Evolutionary conservation across 2,888 invertebrate genomes (phyloP), one percentile per base, ranked within the genome.

Genomic region (Venusia cambrica): DNA sequence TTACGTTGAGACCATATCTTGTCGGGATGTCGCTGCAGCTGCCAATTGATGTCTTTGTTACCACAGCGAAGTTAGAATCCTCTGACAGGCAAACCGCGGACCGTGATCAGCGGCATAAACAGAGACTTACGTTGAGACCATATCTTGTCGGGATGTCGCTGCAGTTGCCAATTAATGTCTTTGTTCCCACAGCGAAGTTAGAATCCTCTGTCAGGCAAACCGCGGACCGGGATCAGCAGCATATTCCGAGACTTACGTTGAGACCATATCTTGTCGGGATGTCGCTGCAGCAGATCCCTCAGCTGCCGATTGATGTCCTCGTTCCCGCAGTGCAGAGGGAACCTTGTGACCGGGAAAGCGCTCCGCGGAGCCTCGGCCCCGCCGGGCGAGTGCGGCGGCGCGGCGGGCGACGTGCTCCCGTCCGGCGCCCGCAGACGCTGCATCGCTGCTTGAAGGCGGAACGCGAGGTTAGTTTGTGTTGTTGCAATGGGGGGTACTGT

Each of bases 201-300:
- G n/a, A n/a, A n/a, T n/a, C n/a, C n/a, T n/a, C n/a, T n/a, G n/a
- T n/a, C n/a, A n/a, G n/a, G n/a, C n/a, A n/a, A n/a, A n/a, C n/a
- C n/a, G n/a, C n/a, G n/a, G n/a, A n/a, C n/a, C n/a, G n/a, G n/a
- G 11, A 18, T 5, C 2, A 8, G 1, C n/a, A 12, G 4, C n/a
- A n/a, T n/a, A n/a, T 15, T 8, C 10, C 5, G 9, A 5, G 14
- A 77, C 83, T 70, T 32, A 84, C 85, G 85, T 16, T 88, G 88
- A 3, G 89, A 83, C 90, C 90, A 90, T 62, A 89, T 83, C 52
- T 90, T 87, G 18, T 87, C 90, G 40, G 94, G 93, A 57, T 94
- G 94, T 27, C 94, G 85, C 66, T 95, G 95, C 33, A 96, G 83
- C 45, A 96, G 75, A 66, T 96, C 95, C 12, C 96, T 81, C 21